These are phyloP conservation scores for Pseudococcus longispinus DNA, from an alignment of 2,888 invertebrate species.

Conservation along the genomic window DNA sequence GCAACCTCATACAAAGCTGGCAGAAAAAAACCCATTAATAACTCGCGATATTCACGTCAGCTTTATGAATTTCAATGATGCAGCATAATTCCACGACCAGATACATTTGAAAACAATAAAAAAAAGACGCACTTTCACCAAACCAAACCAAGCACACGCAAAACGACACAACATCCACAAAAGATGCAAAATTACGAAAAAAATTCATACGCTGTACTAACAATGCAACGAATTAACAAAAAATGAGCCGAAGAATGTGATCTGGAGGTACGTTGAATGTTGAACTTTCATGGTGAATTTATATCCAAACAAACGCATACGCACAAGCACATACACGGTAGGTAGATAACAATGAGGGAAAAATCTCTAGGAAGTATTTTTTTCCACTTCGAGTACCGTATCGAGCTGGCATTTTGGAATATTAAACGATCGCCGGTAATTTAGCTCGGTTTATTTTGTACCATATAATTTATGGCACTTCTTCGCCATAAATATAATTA, in stretches of 20 bases:
- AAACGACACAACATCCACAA: neutral
- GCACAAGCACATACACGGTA: neutral
- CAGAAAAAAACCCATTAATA: neutral
- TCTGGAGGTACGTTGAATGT: neutral
- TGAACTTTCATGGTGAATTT: neutral
- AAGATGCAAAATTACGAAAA: neutral
- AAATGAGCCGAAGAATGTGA: neutral
- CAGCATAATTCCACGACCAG: neutral
- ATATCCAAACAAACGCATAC: neutral
- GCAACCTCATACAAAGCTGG: neutral
- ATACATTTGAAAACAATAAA: neutral
- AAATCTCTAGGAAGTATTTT: neutral
- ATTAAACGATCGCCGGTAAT: neutral
- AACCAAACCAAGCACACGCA: neutral
- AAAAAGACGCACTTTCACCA: neutral
- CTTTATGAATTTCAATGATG: neutral
- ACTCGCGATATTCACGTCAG: neutral
- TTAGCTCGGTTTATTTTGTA: neutral
- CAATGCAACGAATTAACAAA: neutral
- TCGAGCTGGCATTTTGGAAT: neutral
- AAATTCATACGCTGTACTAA: neutral
- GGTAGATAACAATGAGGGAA: neutral
- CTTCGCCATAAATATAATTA: neutral
- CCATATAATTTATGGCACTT: conserved; percentile 9
- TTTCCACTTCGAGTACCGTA: neutral